Evolutionary conservation across 2,888 invertebrate genomes (phyloP).

Genomic region (Automeris io): DNA sequence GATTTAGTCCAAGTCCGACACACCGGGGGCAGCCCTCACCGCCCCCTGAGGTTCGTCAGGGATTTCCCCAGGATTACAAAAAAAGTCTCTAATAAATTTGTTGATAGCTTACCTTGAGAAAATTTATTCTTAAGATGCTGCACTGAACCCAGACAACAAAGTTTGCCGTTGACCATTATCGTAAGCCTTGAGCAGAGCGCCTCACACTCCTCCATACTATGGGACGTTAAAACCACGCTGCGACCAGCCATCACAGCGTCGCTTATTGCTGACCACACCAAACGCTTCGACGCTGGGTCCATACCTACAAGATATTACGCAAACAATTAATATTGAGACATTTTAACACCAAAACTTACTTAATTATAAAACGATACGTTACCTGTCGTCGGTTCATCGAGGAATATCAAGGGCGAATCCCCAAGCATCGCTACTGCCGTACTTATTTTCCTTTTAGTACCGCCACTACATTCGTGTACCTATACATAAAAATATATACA

Average conservation of each 20-base stretch:
- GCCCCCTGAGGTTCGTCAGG: no score
- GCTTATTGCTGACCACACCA: conserved; percentile 85
- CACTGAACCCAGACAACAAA: conserved; percentile 83
- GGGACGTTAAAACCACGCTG: conserved; percentile 81
- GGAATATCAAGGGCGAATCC: conserved; percentile 80
- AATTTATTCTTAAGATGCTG: conserved; percentile 77
- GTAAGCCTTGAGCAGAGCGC: conserved; percentile 86
- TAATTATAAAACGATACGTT: conserved; percentile 19
- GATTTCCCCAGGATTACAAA: no score
- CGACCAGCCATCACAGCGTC: conserved; percentile 79
- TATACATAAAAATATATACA: conserved; percentile 21
- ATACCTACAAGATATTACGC: conserved; percentile 72
- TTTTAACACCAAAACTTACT: neutral
- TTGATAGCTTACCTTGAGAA: conserved; percentile 75
- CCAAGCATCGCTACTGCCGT: conserved; percentile 84
- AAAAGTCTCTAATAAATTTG: no score
- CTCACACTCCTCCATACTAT: conserved; percentile 89
- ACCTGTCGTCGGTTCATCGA: conserved; percentile 82
- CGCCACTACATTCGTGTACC: conserved; percentile 81
- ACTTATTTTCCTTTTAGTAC: conserved; percentile 86
- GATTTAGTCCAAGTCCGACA: no score
- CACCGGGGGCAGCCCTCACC: no score
- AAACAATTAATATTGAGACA: neutral
- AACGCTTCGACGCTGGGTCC: conserved; percentile 88
- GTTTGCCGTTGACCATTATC: conserved; percentile 86